Percentiles rank a stretch among this genome's conserved stretches.
phyloP scores from a whole-genome alignment of 1,140 invertebrate species.

The Sitobion miscanthi region DNA sequence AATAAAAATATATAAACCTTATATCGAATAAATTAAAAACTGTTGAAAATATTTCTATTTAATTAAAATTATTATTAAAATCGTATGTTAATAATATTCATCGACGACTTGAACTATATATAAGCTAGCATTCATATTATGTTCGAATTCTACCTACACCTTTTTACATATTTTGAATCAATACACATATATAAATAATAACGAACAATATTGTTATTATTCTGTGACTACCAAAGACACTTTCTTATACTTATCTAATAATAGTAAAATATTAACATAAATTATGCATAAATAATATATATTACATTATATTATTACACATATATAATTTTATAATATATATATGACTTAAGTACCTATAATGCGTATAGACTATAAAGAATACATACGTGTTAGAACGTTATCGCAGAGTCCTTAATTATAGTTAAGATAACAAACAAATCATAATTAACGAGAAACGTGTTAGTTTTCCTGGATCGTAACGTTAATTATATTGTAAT shows the following conservation, averaged over 20 bases:
- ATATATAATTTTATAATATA: neutral
- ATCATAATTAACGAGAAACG: constrained; percentile 26
- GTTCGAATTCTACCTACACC: too few species aligned
- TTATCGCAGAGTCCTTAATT: neutral
- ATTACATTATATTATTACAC: neutral
- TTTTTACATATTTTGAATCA: neutral
- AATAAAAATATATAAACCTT: too few species aligned
- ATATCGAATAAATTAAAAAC: too few species aligned
- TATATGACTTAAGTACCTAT: neutral
- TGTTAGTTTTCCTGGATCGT: neutral
- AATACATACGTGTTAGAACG: neutral
- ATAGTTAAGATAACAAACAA: neutral
- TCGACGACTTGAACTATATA: too few species aligned
- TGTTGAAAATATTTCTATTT: too few species aligned
- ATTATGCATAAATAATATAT: neutral
- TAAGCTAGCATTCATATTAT: too few species aligned
- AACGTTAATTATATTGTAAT: neutral
- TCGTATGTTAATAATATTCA: too few species aligned
- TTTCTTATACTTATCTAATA: neutral
- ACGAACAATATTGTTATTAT: neutral
- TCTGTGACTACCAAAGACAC: neutral
- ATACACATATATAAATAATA: neutral
- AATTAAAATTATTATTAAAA: too few species aligned
- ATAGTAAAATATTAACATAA: neutral
- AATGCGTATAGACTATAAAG: neutral